These are phyloP conservation scores for Myopa tessellatipennis DNA, from an alignment of 2,888 invertebrate genomes.

Conservation along the genomic window DNA sequence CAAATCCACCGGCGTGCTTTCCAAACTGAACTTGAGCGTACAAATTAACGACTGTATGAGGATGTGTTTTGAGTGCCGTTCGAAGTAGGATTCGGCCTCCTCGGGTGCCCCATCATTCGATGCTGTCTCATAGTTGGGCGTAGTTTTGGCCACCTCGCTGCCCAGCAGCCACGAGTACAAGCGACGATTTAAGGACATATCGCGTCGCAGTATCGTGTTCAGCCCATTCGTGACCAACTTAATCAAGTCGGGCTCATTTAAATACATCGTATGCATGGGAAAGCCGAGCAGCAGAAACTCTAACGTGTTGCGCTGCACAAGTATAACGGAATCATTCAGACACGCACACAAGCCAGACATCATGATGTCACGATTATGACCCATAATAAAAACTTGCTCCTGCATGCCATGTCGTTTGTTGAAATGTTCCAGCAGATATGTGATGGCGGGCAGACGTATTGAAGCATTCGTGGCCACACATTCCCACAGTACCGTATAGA, in stretches of 20 bases:
- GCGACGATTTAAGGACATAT: conserved; percentile 89
- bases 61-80: conserved; percentile 76
- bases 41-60: conserved; percentile 75
- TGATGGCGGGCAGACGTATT: conserved; percentile 84
- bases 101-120: conserved; percentile 45
- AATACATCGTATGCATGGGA: conserved; percentile 84
- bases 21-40: conserved; percentile 71
- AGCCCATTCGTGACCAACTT: conserved; percentile 79
- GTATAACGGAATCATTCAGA: conserved; percentile 81
- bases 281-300: conserved; percentile 86
- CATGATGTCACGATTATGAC: conserved; percentile 85
- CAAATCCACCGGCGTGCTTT: conserved; percentile 73
- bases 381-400: conserved; percentile 85
- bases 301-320: conserved; percentile 87
- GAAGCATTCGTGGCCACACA: conserved; percentile 84
- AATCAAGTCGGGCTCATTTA: conserved; percentile 77
- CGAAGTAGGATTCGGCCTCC: conserved; percentile 71
- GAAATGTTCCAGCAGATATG: conserved; percentile 82
- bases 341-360: conserved; percentile 82
- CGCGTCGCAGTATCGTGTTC: conserved; percentile 80
- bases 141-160: conserved; percentile 73
- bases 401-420: conserved; percentile 82
- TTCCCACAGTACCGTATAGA: conserved; percentile 91
- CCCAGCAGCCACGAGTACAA: conserved; percentile 88
- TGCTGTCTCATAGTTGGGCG: conserved; percentile 60